phyloP scores from a whole-genome alignment of 2,888 invertebrate genomes.

The Idaea biselata region DNA sequence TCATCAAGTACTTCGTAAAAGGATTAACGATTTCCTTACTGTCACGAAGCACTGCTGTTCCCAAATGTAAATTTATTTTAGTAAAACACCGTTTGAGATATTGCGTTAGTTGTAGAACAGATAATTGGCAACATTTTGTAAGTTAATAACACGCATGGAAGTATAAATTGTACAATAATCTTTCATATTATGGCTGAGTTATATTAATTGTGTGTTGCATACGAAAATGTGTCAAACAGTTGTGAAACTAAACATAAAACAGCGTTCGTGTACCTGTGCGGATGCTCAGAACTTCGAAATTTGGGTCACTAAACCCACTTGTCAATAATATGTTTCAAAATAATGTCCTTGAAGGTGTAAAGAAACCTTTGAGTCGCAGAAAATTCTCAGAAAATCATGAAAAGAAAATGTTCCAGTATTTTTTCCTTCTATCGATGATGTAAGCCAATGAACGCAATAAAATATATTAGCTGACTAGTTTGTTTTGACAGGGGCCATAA shows the following conservation, averaged over 20 bases:
- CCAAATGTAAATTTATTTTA: not conserved
- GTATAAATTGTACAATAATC: not conserved
- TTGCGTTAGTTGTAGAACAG: slow-evolving; percentile 3
- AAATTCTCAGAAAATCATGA: not conserved
- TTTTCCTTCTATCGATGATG: slow-evolving; percentile 16
- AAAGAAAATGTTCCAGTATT: slow-evolving; percentile 5
- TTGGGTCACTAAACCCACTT: slow-evolving; percentile 37
- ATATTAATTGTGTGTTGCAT: slow-evolving; percentile 17
- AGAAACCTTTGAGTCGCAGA: not conserved
- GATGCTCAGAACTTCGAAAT: slow-evolving; percentile 43
- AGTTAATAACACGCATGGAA: slow-evolving; percentile 8
- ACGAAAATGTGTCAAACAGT: slow-evolving; percentile 53
- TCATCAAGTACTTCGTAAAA: not conserved
- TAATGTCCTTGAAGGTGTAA: slow-evolving; percentile 15
- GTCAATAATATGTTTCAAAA: slow-evolving; percentile 27
- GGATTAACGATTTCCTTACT: not conserved
- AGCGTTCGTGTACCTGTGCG: slow-evolving; percentile 44
- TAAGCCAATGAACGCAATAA: slow-evolving; percentile 20
- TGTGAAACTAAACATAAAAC: slow-evolving; percentile 54
- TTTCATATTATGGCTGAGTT: not conserved
- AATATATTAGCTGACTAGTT: slow-evolving; percentile 25
- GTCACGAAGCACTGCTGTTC: not conserved
- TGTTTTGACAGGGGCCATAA: slow-evolving; percentile 38
- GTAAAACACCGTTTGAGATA: not conserved
- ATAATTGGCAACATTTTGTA: slow-evolving; percentile 12